Base-by-base conservation (phyloP, 2,797 vertebrate genomes). In the Kryptolebias ocellatus region DNA sequence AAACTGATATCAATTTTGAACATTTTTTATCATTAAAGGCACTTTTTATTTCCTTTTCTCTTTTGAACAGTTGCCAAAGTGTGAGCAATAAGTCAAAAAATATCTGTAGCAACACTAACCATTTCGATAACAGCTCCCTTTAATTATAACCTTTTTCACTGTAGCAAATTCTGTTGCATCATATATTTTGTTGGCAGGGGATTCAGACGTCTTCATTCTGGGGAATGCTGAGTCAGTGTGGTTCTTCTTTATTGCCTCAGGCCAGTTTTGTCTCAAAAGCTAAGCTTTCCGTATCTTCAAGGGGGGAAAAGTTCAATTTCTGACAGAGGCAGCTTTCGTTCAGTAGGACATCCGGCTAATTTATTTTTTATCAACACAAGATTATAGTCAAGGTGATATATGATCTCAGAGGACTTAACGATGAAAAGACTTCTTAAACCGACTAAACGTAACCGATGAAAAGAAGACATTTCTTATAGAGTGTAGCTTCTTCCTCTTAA, bases 211-310 rank as follows among this genome's bases (percentile, higher is more conserved):
- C 63, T 28, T 85, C 86, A 79, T 86, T 59, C 66, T 52, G 52
- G 87, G 80, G 76, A 85, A 64, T 78, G 88, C 85, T 82, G 88
- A 91, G 80, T 91, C 90, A 90, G 89, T 81, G 75, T 74, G 77
- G 67, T 78, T 69, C 86, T 83, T 72, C 62, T 89, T 81, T 78
- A 60, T 87, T 56, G 91, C 93, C 91, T 82, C 78, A 3, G 88
- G 93, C 83, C 72, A 79, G 79, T 89, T 93, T 85, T 91, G 86
- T 90, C 86, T 92, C 74, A 53, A 66, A 72, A 68, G 86, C 85
- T 80, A 86, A 80, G 78, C 76, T 79, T 83, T 77, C 85, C 72
- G 74, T 79, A 80, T 90, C 86, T 88, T 72, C 63, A 70, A 72
- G 73, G 85, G 45, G 79, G 90, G 86, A 83, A 89, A 90, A 89